phyloP scores from a whole-genome alignment of 1,140 invertebrate species.

The Drosophila lacertosa region DNA sequence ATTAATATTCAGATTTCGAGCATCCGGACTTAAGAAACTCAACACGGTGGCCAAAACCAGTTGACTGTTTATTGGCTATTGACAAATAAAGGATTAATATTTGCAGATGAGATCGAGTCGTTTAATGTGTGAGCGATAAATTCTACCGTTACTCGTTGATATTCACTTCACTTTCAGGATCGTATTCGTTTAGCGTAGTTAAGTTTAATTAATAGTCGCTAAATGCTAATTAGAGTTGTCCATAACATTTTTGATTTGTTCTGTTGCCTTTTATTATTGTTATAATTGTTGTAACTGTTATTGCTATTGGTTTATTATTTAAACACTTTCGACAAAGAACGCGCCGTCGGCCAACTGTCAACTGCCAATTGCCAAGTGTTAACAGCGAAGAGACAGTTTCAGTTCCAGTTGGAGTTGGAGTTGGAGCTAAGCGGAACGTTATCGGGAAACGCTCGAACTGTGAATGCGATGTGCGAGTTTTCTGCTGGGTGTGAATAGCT shows the following conservation, averaged over 20 bases:
- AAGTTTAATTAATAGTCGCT: no score
- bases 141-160: slow-evolving; percentile 19
- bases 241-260: slow-evolving; percentile 48
- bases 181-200: slow-evolving; percentile 13
- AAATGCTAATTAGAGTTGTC: slow-evolving; percentile 63
- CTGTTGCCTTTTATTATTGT: slow-evolving; percentile 34
- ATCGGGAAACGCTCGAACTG: slow-evolving; percentile 72
- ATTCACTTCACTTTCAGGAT: slow-evolving; percentile 15
- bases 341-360: slow-evolving; percentile 53
- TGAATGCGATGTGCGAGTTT: slow-evolving; percentile 83
- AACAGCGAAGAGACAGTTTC: slow-evolving; percentile 35
- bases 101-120: slow-evolving; percentile 13
- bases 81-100: slow-evolving; percentile 20
- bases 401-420: slow-evolving; percentile 54
- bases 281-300: slow-evolving; percentile 52
- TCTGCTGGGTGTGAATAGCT: slow-evolving; percentile 83
- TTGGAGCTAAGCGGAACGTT: slow-evolving; percentile 65
- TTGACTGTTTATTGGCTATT: slow-evolving; percentile 37
- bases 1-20: neutral
- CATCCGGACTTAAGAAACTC: neutral
- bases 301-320: slow-evolving; percentile 73
- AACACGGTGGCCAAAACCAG: slow-evolving; percentile 6
- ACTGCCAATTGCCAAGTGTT: slow-evolving; percentile 15
- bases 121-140: slow-evolving; percentile 35
- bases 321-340: slow-evolving; percentile 73